Conservation (phyloP, 1,140 invertebrate species). For the Drosophila tsacasi region DNA sequence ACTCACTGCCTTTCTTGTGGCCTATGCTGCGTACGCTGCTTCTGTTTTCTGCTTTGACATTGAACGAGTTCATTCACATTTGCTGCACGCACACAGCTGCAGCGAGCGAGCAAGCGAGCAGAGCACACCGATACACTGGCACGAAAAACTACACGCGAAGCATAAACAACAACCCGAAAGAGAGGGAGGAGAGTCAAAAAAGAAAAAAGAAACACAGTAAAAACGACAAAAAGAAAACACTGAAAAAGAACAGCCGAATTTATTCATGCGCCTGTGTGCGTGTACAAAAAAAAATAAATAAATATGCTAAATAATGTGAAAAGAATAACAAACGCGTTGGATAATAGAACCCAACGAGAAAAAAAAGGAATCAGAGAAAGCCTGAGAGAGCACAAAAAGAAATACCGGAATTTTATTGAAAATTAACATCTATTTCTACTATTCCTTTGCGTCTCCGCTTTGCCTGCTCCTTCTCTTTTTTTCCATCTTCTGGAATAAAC, state of each 20-base stretch:
- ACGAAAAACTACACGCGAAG: conserved; percentile 76
- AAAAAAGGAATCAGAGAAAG: conserved; percentile 24
- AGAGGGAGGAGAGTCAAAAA: conserved; percentile 23
- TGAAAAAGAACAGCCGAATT: conserved; percentile 24
- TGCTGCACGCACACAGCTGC: conserved; percentile 49
- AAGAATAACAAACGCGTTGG: conserved; percentile 74
- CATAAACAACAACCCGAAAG: conserved; percentile 73
- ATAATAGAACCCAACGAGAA: conserved; percentile 45
- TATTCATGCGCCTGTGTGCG: conserved; percentile 23
- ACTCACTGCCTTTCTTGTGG: conserved; percentile 49
- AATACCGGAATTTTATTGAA: conserved; percentile 25
- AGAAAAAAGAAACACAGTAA: conserved; percentile 38
- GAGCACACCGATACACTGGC: conserved; percentile 35
- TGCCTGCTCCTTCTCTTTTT: conserved; percentile 14
- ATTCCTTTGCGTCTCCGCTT: conserved; percentile 22
- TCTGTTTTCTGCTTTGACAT: conserved; percentile 77
- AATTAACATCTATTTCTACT: conserved; percentile 45
- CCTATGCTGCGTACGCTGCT: conserved; percentile 71
- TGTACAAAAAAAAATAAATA: conserved; percentile 65
- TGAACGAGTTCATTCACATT: conserved; percentile 85
- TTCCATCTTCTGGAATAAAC: background rate
- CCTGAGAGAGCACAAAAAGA: conserved; percentile 3
- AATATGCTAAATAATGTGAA: conserved; percentile 79
- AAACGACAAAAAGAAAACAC: conserved; percentile 7
- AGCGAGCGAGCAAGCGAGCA: conserved; percentile 14